Percentiles rank a stretch among this genome's conserved stretches.
Conservation (phyloP, 2,888 invertebrate genomes). For the Amblyjoppa fuscipennis region DNA sequence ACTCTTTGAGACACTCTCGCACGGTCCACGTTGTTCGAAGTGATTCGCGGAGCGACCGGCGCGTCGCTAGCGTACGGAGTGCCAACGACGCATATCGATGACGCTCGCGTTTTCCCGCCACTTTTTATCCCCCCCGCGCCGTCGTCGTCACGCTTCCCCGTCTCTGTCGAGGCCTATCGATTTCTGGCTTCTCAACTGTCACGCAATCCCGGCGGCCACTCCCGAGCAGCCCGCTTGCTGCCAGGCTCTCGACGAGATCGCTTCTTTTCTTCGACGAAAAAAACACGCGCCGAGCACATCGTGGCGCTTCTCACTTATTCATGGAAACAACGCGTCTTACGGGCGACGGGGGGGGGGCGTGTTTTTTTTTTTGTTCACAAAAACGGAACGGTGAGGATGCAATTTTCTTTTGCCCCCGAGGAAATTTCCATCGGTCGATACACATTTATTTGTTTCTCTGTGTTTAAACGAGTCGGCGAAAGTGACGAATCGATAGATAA, state of each 20-base stretch:
- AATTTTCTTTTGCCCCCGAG: neutral
- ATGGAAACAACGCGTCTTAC: neutral
- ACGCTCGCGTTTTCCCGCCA: constrained; percentile 60
- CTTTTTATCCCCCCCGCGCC: constrained; percentile 37
- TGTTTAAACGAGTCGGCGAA: neutral
- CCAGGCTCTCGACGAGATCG: neutral
- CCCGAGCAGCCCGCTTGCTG: neutral
- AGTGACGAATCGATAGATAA: neutral
- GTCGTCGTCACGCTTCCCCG: neutral
- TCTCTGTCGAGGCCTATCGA: constrained; percentile 42
- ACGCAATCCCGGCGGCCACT: constrained; percentile 44
- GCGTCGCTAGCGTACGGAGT: constrained; percentile 43
- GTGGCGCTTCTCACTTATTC: constrained; percentile 6
- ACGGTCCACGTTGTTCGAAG: constrained; percentile 16
- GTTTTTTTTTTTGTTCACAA: neutral
- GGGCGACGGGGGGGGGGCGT: neutral
- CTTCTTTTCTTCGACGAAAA: constrained; percentile 1
- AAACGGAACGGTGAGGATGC: neutral
- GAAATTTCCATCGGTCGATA: constrained; percentile 3
- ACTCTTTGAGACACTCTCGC: neutral
- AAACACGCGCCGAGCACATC: neutral
- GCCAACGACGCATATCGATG: constrained; percentile 31
- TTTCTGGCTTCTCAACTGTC: constrained; percentile 50
- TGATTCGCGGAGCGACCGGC: constrained; percentile 9
- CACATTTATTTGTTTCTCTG: neutral